phyloP scores from a whole-genome alignment of 2,888 invertebrate genomes.

The Ernsta delagoae region DNA sequence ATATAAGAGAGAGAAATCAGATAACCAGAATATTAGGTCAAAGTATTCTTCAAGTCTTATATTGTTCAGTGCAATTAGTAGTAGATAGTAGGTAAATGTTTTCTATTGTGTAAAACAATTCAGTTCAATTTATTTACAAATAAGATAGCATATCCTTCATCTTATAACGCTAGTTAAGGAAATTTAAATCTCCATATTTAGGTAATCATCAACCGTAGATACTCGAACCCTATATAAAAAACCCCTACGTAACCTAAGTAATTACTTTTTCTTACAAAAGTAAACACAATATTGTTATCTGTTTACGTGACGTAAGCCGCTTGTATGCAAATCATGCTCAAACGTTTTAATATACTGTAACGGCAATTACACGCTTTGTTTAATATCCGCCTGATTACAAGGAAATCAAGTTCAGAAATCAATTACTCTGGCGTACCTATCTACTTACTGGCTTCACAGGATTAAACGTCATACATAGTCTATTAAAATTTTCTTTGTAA shows the following conservation, averaged over 20 bases:
- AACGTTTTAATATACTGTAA: slow-evolving; percentile 15
- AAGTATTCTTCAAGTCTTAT: no score
- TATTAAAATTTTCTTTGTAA: slow-evolving; percentile 19
- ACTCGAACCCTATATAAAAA: background rate
- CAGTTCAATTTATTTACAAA: no score
- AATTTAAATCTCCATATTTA: no score
- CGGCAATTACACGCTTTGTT: slow-evolving; percentile 42
- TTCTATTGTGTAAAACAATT: no score
- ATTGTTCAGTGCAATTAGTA: no score
- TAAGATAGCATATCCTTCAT: no score
- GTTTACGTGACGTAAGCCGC: background rate
- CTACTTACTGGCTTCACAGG: background rate
- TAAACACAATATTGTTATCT: background rate
- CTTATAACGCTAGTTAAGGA: no score
- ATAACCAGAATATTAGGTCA: no score
- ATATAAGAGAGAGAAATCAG: no score
- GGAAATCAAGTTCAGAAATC: slow-evolving; percentile 32
- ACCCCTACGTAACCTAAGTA: background rate
- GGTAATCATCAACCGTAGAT: no score
- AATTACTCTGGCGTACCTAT: slow-evolving; percentile 32
- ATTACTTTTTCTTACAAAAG: background rate
- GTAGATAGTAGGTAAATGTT: no score
- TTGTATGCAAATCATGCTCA: background rate
- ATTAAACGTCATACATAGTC: background rate
- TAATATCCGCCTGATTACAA: slow-evolving; percentile 37